These are phyloP conservation scores for Lepidothrix coronata DNA, from an alignment of 2,113 vertebrate genomes.

Conservation along the genomic window DNA sequence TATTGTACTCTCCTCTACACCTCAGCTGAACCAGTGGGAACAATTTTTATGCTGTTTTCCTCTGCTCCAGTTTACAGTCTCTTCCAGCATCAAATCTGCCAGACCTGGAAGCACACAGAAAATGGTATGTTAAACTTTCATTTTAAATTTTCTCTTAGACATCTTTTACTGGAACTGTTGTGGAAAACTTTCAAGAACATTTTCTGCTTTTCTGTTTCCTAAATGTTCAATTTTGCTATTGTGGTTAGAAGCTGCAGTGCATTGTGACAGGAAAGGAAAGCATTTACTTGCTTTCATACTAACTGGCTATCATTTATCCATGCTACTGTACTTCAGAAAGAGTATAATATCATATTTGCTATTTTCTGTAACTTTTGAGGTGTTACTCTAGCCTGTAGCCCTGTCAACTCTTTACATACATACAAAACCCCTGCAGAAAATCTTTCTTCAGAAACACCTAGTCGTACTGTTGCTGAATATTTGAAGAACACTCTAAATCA, in stretches of 20 bases:
- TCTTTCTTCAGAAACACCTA: neutral
- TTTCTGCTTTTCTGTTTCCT: neutral
- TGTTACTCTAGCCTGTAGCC: too few species aligned
- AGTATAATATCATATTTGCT: neutral
- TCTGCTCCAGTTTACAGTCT: neutral
- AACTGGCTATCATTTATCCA: too few species aligned
- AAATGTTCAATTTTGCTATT: neutral
- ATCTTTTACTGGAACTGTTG: neutral
- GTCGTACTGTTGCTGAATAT: neutral
- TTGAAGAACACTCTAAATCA: neutral
- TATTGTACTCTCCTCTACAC: neutral
- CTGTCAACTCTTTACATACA: neutral
- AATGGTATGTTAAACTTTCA: constrained; percentile 65
- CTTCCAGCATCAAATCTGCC: neutral
- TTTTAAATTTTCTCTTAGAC: neutral
- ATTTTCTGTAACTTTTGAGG: neutral
- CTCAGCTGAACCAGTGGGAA: neutral
- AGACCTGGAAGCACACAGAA: constrained; percentile 35
- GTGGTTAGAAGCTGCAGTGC: neutral
- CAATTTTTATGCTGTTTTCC: neutral
- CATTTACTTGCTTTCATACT: neutral
- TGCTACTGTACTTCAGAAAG: neutral
- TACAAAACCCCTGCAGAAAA: neutral
- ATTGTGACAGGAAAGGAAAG: neutral
- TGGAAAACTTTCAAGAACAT: neutral